phyloP scores from a whole-genome alignment of 2,113 vertebrate genomes.

The Poeciliopsis occidentalis region DNA sequence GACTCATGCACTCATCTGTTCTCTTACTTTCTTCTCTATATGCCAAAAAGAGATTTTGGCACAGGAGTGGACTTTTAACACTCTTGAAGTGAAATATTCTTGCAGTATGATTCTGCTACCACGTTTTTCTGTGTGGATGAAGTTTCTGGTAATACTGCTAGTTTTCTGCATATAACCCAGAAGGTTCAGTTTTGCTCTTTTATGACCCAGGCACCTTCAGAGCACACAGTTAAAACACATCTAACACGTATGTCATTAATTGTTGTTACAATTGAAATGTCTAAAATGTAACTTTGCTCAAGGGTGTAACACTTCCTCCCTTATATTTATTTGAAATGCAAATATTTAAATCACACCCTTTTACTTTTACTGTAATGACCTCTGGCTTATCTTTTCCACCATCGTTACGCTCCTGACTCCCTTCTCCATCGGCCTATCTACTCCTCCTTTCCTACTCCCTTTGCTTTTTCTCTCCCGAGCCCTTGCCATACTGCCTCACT shows the following conservation, averaged over 20 bases:
- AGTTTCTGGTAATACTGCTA: neutral
- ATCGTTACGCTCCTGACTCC: slow-evolving; percentile 1
- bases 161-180: neutral
- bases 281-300: neutral
- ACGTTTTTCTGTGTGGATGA: too few relatives aligned
- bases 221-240: neutral
- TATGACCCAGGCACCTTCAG: neutral
- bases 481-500: slow-evolving; percentile 18
- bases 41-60: too few relatives aligned
- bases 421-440: slow-evolving; percentile 17
- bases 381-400: slow-evolving; percentile 15
- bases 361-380: slow-evolving; percentile 55
- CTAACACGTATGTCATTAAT: too few relatives aligned
- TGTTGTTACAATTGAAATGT: too few relatives aligned
- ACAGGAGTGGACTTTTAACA: too few relatives aligned
- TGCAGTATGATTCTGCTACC: too few relatives aligned
- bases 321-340: neutral
- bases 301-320: neutral
- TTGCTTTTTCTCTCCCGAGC: slow-evolving; percentile 27
- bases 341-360: slow-evolving; percentile 37
- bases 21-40: too few relatives aligned
- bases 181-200: neutral
- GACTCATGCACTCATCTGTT: too few relatives aligned
- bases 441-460: slow-evolving; percentile 27
- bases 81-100: too few relatives aligned